These are phyloP conservation scores for Plecotus auritus DNA, from an alignment of 2,113 vertebrate species.

Conservation along the genomic window DNA sequence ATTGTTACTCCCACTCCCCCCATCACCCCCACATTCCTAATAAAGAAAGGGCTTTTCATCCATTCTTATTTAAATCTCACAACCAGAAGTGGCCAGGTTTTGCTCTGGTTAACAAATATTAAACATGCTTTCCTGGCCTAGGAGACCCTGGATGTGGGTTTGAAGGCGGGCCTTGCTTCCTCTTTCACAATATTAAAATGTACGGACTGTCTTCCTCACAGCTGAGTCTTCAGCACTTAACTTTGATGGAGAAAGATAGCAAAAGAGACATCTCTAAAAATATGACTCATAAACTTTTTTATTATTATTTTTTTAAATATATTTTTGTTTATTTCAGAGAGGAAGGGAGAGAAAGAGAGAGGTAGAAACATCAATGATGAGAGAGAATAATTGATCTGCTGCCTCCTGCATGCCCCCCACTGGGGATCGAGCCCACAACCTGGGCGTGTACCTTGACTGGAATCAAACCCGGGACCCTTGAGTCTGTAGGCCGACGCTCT, in stretches of 20 bases:
- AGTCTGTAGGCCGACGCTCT: no score
- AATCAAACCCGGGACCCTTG: no score
- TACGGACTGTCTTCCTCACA: neutral
- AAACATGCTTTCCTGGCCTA: neutral
- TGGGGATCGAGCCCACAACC: no score
- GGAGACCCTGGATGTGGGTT: neutral
- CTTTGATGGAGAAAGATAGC: neutral
- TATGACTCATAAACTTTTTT: neutral
- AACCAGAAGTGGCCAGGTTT: neutral
- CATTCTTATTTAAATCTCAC: neutral
- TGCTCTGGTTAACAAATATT: neutral
- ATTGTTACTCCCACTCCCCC: neutral
- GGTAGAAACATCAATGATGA: no score
- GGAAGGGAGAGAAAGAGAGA: no score
- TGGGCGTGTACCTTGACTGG: no score
- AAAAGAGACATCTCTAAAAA: constrained; percentile 18
- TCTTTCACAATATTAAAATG: neutral
- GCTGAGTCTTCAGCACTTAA: neutral
- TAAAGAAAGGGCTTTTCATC: neutral
- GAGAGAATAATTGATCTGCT: no score
- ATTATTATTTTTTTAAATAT: neutral
- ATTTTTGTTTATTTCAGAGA: no score
- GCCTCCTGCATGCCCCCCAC: no score
- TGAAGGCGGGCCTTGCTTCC: neutral
- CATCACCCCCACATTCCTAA: rapidly evolving